Evolutionary conservation across 2,888 invertebrate species (phyloP).

Genomic region (Plebejus argus): DNA sequence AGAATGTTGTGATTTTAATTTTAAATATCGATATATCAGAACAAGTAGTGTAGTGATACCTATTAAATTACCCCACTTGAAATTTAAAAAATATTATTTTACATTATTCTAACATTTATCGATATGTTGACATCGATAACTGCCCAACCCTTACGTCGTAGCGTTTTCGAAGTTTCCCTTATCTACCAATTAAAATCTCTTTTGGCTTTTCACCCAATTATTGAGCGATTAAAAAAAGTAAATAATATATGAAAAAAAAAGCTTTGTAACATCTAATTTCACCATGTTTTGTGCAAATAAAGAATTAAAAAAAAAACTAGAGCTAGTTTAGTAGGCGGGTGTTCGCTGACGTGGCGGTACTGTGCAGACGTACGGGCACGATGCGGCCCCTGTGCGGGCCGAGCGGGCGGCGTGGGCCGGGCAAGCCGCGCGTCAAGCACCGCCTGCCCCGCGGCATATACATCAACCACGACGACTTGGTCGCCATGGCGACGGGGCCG

Average conservation of each 20-base stretch:
- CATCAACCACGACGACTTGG: conserved; percentile 98
- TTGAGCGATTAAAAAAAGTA: neutral
- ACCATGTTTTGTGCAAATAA: too few species aligned
- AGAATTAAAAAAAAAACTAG: neutral
- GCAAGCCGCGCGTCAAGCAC: conserved; percentile 84
- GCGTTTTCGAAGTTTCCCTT: neutral
- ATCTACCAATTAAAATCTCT: neutral
- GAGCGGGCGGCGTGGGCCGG: conserved; percentile 79
- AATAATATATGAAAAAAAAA: neutral
- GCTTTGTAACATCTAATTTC: too few species aligned
- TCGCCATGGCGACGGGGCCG: conserved; percentile 92
- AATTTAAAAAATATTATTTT: neutral
- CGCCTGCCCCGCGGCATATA: conserved; percentile 98
- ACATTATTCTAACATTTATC: neutral
- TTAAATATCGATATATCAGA: neutral
- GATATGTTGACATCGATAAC: neutral
- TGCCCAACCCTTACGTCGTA: neutral
- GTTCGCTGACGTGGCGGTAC: conserved; percentile 51
- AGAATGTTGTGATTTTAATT: neutral
- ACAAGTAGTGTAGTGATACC: neutral
- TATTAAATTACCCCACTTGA: neutral
- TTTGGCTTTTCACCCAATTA: neutral
- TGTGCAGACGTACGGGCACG: conserved; percentile 88
- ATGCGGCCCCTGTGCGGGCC: conserved; percentile 90
- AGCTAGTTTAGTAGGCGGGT: conserved; percentile 3